Evolutionary conservation across 2,113 vertebrate species (phyloP).

Genomic region (Columba janthina): DNA sequence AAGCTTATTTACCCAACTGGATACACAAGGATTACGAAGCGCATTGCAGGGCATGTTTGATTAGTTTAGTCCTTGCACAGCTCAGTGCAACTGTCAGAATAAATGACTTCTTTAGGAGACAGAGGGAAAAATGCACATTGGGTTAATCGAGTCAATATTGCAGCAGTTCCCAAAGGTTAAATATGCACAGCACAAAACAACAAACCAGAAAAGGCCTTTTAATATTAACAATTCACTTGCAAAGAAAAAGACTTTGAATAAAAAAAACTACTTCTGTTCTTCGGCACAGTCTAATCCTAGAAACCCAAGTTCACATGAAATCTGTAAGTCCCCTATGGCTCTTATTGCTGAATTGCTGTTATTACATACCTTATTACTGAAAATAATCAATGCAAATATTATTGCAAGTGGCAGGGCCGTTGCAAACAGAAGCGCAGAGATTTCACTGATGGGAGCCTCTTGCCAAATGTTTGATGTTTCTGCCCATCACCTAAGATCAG

Average conservation of each 20-base stretch:
- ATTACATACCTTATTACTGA: not conserved
- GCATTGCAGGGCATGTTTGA: not conserved
- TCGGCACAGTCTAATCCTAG: not conserved
- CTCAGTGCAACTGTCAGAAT: conserved; percentile 17
- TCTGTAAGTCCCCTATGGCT: not conserved
- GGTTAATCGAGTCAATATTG: not conserved
- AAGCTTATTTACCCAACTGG: conserved; percentile 27
- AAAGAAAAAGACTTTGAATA: not conserved
- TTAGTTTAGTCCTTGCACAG: conserved; percentile 13
- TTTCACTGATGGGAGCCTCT: not conserved
- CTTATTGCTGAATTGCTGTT: not conserved
- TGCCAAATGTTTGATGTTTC: not conserved
- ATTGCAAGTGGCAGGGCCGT: not conserved
- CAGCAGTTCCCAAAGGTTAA: conserved; percentile 5
- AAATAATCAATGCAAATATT: not conserved
- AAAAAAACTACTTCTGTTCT: not conserved
- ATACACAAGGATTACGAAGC: conserved; percentile 1
- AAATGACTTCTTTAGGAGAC: not conserved
- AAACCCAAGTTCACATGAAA: not conserved
- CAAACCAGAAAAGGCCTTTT: not conserved
- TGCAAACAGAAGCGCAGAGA: not conserved
- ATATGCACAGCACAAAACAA: not conserved
- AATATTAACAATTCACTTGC: not conserved
- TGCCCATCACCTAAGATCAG: not conserved
- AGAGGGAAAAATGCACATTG: not conserved